Evolutionary conservation across 1,140 invertebrate species (phyloP), one percentile per base, ranked within the genome.

Genomic region (Choristoneura fumiferana): DNA sequence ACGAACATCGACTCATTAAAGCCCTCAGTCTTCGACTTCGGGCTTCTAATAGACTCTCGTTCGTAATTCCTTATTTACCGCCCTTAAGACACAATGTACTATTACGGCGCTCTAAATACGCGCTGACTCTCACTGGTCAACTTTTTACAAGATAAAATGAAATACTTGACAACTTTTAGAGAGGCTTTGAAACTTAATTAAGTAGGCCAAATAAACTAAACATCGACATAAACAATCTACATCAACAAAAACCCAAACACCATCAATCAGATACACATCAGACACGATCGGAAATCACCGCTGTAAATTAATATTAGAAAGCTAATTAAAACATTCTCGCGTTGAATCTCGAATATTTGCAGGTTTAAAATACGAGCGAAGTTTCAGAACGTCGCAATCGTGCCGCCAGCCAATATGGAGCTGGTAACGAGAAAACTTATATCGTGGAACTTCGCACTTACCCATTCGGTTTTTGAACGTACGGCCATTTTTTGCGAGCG

Each of bases 351-450:
- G 43, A 49, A 49, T 49, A 29, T 49, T 49, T 29, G 43, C 22
- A 49, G 57, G 45, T 65, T 60, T 70, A 70, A 70, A 70, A 70
- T 70, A 70, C 64, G 63, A 29, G 9, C 52, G 39, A 70, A 70
- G 61, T 70, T n/a, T 70, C 14, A 6, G 2, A 29, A 6, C 22
- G 37, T 17, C 57, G 53, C 59, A 43, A 63, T 45, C 57, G 18
- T n/a, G n/a, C n/a, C 52, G 52, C 55, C 55, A 38, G 45, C 62
- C 63, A 65, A 66, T 66, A 64, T 64, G 62, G 56, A 55, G 62
- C 36, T 45, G 15, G 65, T 71, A 65, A 71, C 60, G 69, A 63
- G 62, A 57, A 54, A 71, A 71, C 65, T 71, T 71, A 52, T 17
- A 33, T 40, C 35, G 13, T 22, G 3, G 13, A 64, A 67, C 53